Percentiles rank a stretch among this genome's conserved stretches.
phyloP scores from a whole-genome alignment of 2,888 invertebrate genomes.

The Girardia tigrina region DNA sequence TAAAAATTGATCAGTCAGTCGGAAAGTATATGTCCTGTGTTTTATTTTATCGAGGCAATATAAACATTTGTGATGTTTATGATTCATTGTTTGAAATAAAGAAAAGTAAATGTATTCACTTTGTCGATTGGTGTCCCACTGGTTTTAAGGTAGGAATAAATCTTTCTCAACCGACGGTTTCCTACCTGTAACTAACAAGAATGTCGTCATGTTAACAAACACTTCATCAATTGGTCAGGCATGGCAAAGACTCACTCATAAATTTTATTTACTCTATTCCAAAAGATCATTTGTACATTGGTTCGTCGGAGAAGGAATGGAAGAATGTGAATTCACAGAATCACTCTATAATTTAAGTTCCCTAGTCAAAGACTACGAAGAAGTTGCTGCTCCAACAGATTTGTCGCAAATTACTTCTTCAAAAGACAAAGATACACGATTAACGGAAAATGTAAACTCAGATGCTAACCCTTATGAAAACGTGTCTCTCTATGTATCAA shows the following conservation, averaged over 20 bases:
- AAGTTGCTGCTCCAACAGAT: constrained; percentile 52
- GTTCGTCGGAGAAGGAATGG: constrained; percentile 53
- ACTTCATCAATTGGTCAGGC: constrained; percentile 52
- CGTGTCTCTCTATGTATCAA: neutral
- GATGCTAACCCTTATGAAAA: neutral
- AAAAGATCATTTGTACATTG: constrained; percentile 46
- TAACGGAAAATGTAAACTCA: neutral
- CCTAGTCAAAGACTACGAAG: constrained; percentile 51
- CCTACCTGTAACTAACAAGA: constrained; percentile 55
- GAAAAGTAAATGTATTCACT: constrained; percentile 66
- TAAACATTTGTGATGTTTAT: constrained; percentile 41
- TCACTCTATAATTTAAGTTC: constrained; percentile 66
- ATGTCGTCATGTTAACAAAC: constrained; percentile 52
- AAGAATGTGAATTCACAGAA: constrained; percentile 68
- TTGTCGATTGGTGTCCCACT: constrained; percentile 69
- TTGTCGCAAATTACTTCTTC: neutral
- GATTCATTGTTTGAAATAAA: constrained; percentile 61
- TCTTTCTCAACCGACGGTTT: constrained; percentile 62
- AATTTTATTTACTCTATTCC: constrained; percentile 43
- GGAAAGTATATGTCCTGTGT: constrained; percentile 40
- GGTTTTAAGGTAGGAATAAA: constrained; percentile 58
- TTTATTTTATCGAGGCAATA: constrained; percentile 39
- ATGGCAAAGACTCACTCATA: constrained; percentile 47
- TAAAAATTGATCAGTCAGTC: constrained; percentile 39
- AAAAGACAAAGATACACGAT: neutral